Evolutionary conservation across 2,113 vertebrate genomes (phyloP), one percentile per base, ranked within the genome.

Genomic region (Cyprinodon brontotheroides): DNA sequence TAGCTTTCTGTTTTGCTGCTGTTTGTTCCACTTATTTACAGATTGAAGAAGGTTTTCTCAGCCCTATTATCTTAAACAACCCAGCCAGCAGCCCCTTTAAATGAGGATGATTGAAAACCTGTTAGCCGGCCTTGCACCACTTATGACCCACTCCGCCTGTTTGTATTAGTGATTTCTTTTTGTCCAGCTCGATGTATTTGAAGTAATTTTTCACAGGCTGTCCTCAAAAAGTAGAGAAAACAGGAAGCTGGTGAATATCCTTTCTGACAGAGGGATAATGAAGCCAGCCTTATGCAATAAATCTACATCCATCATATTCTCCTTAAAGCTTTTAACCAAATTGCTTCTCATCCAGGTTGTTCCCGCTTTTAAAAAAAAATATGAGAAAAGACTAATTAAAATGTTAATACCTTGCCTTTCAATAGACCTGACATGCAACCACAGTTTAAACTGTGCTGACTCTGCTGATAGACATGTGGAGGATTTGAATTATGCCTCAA

Each of bases 401-500:
- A 80, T 39, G 38, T 37, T 75, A 68, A 75, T 75, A n/a, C 4
- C 65, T 39, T 66, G 4, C 68, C 64, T 61, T 61, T 77, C 14
- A 73, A 5, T 11, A 48, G 41, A 74, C 59, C 39, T 39, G 43
- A 20, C 65, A 50, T 65, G 13, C 40, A 60, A 61, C 12, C 37
- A 67, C 68, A 72, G 65, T 17, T n/a, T 12, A 60, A 83, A 75
- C 40, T 61, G 62, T 53, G 68, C 79, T 12, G 48, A 41, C 57
- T 72, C 59, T 77, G 72, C 69, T 65, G 78, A 85, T 48, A 69
- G 60, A 83, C 38, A 59, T 82, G 67, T 74, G 40, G 63, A 62
- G 77, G 66, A 86, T 84, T 78, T 79, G 45, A 86, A 84, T 80
- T 77, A 83, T 65, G 48, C 72, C 70, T 81, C 61, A 29, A 41